Percentiles rank a stretch among this genome's conserved stretches.
phyloP scores from a whole-genome alignment of 64 coral and sea anemone genomes.

The Astreopora myriophthalma region DNA sequence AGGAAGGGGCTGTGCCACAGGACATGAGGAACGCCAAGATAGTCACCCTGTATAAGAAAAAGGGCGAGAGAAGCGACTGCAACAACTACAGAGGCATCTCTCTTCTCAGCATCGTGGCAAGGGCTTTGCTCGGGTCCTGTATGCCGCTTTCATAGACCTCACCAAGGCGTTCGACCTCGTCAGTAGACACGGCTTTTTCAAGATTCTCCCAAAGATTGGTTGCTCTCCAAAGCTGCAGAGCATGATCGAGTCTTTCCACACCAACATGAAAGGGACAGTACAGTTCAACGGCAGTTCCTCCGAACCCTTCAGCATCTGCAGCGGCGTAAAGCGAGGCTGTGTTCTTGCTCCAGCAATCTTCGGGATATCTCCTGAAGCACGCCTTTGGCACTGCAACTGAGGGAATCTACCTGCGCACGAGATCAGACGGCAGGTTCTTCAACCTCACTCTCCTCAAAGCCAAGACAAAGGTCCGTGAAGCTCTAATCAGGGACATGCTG shows the following conservation, averaged over 20 bases:
- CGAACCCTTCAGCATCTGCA: not conserved
- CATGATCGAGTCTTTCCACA: not conserved
- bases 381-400: not conserved
- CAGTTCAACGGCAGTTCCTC: not conserved
- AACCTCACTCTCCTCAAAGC: conserved; percentile 1
- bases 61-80: too few relatives aligned
- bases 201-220: conserved; percentile 4
- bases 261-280: not conserved
- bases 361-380: not conserved
- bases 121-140: conserved; percentile 21
- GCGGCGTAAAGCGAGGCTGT: not conserved
- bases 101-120: conserved; percentile 5
- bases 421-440: not conserved
- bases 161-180: conserved; percentile 19
- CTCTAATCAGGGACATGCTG: not conserved
- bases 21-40: conserved; percentile 15
- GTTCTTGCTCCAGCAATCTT: not conserved
- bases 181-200: not conserved
- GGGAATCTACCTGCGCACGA: not conserved
- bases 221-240: not conserved
- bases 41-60: too few relatives aligned
- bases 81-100: conserved; percentile 23
- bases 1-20: conserved; percentile 27
- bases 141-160: not conserved
- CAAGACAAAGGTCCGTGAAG: not conserved